Percentiles rank a stretch among this genome's conserved stretches.
These are phyloP conservation scores for Chionomys nivalis DNA, from an alignment of 2,113 vertebrate species.

Conservation along the genomic window DNA sequence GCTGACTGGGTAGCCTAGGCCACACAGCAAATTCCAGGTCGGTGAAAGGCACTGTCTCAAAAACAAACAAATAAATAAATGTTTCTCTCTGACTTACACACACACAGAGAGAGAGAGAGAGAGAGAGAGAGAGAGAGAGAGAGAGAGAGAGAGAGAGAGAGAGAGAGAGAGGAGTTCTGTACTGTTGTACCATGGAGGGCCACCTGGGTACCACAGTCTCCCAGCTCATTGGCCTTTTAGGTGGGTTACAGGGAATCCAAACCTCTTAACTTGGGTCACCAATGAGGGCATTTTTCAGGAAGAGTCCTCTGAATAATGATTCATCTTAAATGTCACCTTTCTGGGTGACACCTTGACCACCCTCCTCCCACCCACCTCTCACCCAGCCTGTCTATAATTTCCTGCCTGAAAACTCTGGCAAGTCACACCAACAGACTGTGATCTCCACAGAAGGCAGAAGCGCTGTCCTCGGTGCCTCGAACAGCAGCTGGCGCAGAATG, in stretches of 20 bases:
- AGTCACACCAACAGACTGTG: background rate
- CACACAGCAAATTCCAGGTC: background rate
- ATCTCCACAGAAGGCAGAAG: background rate
- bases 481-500: background rate
- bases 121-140: background rate
- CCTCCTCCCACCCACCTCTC: background rate
- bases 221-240: background rate
- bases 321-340: background rate
- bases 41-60: background rate
- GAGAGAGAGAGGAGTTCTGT: background rate
- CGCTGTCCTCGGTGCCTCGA: background rate
- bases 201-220: rapidly evolving
- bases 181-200: background rate
- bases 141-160: background rate
- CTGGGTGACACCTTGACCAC: background rate
- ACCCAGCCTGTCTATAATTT: background rate
- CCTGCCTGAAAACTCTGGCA: background rate
- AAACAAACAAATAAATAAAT: background rate
- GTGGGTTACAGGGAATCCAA: background rate
- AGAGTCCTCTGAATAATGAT: background rate
- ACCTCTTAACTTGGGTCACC: background rate
- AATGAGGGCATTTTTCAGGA: background rate
- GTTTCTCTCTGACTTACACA: background rate
- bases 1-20: background rate
- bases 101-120: background rate